Conservation (phyloP, 2,113 vertebrate genomes). For the Hystrix brachyura region DNA sequence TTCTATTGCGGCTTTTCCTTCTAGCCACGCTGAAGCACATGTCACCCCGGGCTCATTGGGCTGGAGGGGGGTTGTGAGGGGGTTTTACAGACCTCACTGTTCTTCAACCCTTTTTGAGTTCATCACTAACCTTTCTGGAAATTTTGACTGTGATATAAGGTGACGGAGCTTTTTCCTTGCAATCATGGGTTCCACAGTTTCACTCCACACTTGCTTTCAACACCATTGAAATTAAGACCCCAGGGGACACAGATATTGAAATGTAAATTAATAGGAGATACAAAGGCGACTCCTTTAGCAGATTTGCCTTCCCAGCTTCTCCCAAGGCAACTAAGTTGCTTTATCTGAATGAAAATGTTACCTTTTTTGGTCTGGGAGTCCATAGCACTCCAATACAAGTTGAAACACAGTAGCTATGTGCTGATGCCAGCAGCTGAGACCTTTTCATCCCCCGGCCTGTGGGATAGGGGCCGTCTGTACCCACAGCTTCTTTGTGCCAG, state of each 20-base stretch:
- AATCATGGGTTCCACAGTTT: neutral
- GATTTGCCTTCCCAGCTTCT: neutral
- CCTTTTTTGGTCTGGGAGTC: neutral
- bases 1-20: neutral
- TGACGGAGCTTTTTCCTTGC: neutral
- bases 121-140: neutral
- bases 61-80: neutral
- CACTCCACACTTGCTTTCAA: neutral
- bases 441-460: neutral
- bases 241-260: neutral
- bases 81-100: rapidly evolving
- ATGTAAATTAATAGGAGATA: neutral
- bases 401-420: neutral
- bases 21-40: too few relatives aligned
- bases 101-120: neutral
- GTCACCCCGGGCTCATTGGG: neutral
- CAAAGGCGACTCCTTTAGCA: neutral
- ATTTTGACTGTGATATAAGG: neutral
- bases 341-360: neutral
- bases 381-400: neutral
- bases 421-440: neutral
- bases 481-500: neutral
- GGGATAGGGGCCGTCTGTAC: neutral
- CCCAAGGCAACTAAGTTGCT: neutral
- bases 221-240: neutral